Conservation (phyloP, 2,888 invertebrate genomes). For the Auanema freiburgensis region DNA sequence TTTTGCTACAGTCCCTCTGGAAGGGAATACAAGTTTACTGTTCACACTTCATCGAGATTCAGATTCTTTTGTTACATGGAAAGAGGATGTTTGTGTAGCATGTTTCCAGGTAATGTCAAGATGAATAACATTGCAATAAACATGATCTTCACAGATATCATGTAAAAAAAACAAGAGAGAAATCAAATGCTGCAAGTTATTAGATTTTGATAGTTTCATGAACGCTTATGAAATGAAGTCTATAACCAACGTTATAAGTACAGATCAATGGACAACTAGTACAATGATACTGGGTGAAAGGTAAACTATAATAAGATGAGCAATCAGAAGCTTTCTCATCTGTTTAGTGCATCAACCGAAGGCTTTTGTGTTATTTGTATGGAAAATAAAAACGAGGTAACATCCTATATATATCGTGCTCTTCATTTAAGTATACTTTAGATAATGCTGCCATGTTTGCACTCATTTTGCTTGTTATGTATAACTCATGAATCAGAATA, state of each 20-base stretch:
- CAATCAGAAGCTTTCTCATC: neutral
- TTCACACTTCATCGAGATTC: conserved; percentile 27
- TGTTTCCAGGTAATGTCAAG: conserved; percentile 31
- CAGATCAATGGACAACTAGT: conserved; percentile 29
- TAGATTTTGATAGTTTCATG: conserved; percentile 28
- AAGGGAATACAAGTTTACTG: conserved; percentile 28
- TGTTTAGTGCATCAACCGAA: conserved; percentile 36
- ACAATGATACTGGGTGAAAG: conserved; percentile 35
- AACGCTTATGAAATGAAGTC: conserved; percentile 28
- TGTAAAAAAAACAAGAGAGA: conserved; percentile 7
- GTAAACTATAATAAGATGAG: conserved; percentile 19
- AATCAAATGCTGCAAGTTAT: conserved; percentile 18
- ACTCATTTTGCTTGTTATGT: conserved; percentile 38
- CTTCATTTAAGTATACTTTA: conserved; percentile 6
- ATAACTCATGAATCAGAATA: conserved; percentile 31
- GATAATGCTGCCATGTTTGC: conserved; percentile 39
- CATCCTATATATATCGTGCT: conserved; percentile 3
- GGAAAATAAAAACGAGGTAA: conserved; percentile 40
- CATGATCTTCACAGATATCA: conserved; percentile 23
- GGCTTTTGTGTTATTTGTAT: conserved; percentile 43
- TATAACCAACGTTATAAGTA: conserved; percentile 16
- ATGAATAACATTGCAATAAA: neutral
- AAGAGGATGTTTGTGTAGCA: conserved; percentile 21
- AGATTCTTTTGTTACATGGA: conserved; percentile 22
- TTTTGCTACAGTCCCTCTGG: conserved; percentile 22